These are phyloP conservation scores for Drosophila peninsularis DNA, from an alignment of 2,888 invertebrate genomes.

Conservation along the genomic window DNA sequence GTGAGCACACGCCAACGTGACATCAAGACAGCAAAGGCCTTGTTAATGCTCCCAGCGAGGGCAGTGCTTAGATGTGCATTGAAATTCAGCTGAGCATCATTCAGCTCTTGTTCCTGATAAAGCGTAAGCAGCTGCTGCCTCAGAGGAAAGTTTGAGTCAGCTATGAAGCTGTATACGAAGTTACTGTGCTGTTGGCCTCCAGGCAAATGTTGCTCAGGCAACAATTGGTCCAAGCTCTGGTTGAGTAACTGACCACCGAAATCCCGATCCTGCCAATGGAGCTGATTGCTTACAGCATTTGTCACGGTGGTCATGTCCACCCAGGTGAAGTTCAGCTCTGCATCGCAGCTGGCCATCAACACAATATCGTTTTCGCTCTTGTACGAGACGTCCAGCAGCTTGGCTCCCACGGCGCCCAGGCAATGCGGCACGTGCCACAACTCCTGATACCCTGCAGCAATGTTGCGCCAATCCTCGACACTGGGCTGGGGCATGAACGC, in stretches of 20 bases:
- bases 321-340: slow-evolving; percentile 22
- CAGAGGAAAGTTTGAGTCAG: slow-evolving; percentile 21
- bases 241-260: slow-evolving; percentile 28
- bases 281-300: background rate
- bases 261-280: slow-evolving; percentile 28
- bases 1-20: slow-evolving; percentile 35
- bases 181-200: background rate
- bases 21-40: slow-evolving; percentile 26
- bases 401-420: slow-evolving; percentile 35
- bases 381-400: slow-evolving; percentile 22
- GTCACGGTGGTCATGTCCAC: slow-evolving; percentile 24
- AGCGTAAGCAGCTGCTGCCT: slow-evolving; percentile 21
- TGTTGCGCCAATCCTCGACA: slow-evolving; percentile 17
- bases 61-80: slow-evolving; percentile 17
- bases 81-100: slow-evolving; percentile 12
- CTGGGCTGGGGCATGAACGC: slow-evolving; percentile 22
- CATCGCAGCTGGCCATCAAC: slow-evolving; percentile 42
- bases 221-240: background rate
- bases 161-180: slow-evolving; percentile 23
- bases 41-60: slow-evolving; percentile 25
- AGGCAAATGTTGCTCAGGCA: slow-evolving; percentile 6
- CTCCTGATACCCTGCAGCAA: slow-evolving; percentile 18
- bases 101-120: background rate
- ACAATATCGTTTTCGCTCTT: slow-evolving; percentile 15
- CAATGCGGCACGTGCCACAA: slow-evolving; percentile 35